Conservation (phyloP, 2,797 vertebrate genomes). For the Ctenopoma kingsleyae region DNA sequence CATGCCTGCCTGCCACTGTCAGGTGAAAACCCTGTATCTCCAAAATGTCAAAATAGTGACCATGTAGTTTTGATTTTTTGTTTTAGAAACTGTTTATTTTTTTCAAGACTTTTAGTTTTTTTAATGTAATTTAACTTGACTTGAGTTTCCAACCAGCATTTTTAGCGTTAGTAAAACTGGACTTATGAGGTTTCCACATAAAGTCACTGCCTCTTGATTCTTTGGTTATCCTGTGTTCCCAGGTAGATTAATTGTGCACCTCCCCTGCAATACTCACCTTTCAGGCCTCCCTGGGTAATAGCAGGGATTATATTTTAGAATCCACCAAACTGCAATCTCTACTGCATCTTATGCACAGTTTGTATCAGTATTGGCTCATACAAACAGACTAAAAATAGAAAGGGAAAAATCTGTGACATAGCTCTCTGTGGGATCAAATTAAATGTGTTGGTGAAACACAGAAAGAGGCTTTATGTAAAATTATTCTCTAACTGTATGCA, state of each 20-base stretch:
- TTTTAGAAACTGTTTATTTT: too few species aligned
- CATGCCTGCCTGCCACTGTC: constrained; percentile 54
- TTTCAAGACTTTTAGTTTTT: too few species aligned
- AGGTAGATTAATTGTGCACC: constrained; percentile 77
- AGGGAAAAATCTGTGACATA: not conserved
- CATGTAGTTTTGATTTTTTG: not conserved
- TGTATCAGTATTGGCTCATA: constrained; percentile 9
- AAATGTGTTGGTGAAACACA: constrained; percentile 25
- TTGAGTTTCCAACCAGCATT: too few species aligned
- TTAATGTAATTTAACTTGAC: too few species aligned
- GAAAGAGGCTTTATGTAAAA: constrained; percentile 40
- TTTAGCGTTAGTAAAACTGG: too few species aligned
- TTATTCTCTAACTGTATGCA: too few species aligned
- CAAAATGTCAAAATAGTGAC: constrained; percentile 47
- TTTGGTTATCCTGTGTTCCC: constrained; percentile 60
- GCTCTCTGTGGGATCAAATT: constrained; percentile 37
- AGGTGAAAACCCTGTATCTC: constrained; percentile 46
- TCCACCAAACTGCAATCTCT: constrained; percentile 41
- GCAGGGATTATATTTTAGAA: constrained; percentile 55
- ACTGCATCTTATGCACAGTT: constrained; percentile 17
- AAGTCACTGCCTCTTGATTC: constrained; percentile 11
- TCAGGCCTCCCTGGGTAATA: constrained; percentile 43
- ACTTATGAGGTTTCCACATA: too few species aligned
- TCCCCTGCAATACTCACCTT: constrained; percentile 20
- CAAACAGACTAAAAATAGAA: constrained; percentile 10